Evolutionary conservation across 1,140 invertebrate species (phyloP).

Genomic region (Drosophila truncata): DNA sequence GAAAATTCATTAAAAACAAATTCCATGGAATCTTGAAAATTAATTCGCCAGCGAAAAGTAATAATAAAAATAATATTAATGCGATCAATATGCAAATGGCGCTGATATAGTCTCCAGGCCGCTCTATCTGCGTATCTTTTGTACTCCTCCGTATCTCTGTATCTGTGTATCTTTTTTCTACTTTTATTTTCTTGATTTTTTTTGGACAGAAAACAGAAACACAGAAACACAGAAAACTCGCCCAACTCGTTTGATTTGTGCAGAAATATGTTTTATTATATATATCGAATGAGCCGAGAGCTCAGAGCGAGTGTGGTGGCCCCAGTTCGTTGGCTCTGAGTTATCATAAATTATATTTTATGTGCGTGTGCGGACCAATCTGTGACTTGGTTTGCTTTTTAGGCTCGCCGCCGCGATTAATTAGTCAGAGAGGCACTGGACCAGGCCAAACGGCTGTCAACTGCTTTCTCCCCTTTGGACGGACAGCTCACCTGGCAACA

Average conservation of each 20-base stretch:
- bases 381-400: conserved; percentile 58
- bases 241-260: conserved; percentile 78
- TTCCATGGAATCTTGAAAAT: conserved; percentile 24
- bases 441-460: conserved; percentile 65
- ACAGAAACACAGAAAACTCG: conserved; percentile 66
- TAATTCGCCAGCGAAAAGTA: conserved; percentile 38
- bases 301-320: background rate
- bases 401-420: conserved; percentile 31
- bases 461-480: conserved; percentile 57
- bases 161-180: conserved; percentile 27
- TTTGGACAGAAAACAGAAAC: conserved; percentile 24
- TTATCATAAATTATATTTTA: conserved; percentile 83
- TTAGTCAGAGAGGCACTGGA: conserved; percentile 42
- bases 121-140: conserved; percentile 52
- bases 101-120: conserved; percentile 60
- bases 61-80: conserved; percentile 74
- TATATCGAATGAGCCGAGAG: conserved; percentile 1
- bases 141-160: conserved; percentile 33
- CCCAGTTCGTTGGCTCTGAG: conserved; percentile 40
- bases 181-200: conserved; percentile 15
- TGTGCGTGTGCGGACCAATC: conserved; percentile 69
- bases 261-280: conserved; percentile 83
- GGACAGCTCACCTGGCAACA: conserved; percentile 56
- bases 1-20: conserved; percentile 16
- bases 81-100: conserved; percentile 79